Base-by-base conservation (phyloP, 2,888 invertebrate species). In the Apodemia zela region DNA sequence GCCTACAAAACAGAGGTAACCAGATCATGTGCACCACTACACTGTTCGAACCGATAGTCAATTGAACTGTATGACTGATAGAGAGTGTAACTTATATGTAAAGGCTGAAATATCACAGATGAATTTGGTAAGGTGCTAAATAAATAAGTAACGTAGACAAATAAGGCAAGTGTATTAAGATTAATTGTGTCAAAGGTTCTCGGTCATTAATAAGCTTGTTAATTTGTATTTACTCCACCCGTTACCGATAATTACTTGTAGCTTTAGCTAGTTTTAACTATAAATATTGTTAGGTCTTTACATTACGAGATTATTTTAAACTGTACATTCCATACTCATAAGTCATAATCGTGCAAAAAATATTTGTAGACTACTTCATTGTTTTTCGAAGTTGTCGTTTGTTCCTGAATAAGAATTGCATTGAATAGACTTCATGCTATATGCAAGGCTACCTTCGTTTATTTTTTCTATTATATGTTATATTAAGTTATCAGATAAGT, bases 111-210 rank as follows among this genome's bases (percentile, higher is more conserved):
- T 83, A 85, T 87, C 85, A 87, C 87, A 86, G 84, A 86, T 78
- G 84, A 88, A 82, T 87, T 87, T 88, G 89, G 87, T 87, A 87
- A 88, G 90, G 89, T 90, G 90, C 90, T 90, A 89, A 79, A 80
- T 84, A 85, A 82, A 79, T 77, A 84, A 84, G 79, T 85, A 84
- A 79, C 84, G 80, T 83, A 84, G 80, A 82, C 75, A 78, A 72
- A 77, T 86, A 84, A 83, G 82, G 78, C 78, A 80, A 78, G 78
- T 82, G 76, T 77, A 76, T 81, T 78, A 72, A 75, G 78, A 76
- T 29, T 54, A 78, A 77, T 45, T n/a, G 45, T 71, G 68, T 71
- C 68, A 69, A 77, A 79, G 74, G 78, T 83, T 80, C 78, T 79
- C 78, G 80, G 79, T 82, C 82, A 81, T 81, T 79, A 78, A 79